These are phyloP conservation scores for Oryctes rhinoceros DNA, from an alignment of 1,140 invertebrate species.

Conservation along the genomic window DNA sequence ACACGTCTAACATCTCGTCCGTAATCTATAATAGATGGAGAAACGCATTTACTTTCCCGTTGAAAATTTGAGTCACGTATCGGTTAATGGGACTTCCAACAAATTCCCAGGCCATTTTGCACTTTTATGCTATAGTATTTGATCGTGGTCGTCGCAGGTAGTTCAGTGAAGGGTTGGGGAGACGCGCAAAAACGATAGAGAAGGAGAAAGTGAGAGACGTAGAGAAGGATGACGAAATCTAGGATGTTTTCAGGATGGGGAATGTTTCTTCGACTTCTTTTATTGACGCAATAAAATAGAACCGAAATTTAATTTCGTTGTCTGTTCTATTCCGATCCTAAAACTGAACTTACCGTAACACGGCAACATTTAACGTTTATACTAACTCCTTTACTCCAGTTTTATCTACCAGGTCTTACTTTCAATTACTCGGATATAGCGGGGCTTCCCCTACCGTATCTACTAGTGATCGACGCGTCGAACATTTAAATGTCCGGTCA, in stretches of 20 bases:
- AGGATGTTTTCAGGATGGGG: not conserved
- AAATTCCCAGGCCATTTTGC: conserved; percentile 25
- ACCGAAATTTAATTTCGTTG: conserved; percentile 20
- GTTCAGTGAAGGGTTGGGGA: not conserved
- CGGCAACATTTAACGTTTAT: not conserved
- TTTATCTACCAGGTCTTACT: not conserved
- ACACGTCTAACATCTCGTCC: not conserved
- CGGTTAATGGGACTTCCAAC: conserved; percentile 31
- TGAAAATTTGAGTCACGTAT: conserved; percentile 32
- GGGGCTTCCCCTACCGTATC: not conserved
- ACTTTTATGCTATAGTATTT: conserved; percentile 36
- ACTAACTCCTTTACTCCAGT: not conserved
- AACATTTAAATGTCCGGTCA: conserved; percentile 3
- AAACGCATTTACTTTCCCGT: conserved; percentile 22
- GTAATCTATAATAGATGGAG: conserved; percentile 37
- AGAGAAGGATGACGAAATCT: not conserved
- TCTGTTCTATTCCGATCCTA: not conserved
- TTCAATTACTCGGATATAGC: not conserved
- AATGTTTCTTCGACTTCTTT: conserved; percentile 18
- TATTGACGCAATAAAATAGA: conserved; percentile 23
- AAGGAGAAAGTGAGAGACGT: not conserved
- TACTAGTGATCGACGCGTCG: not conserved
- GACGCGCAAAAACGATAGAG: not conserved
- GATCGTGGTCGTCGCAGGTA: not conserved
- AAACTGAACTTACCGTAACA: not conserved